Base-by-base conservation (phyloP, 2,797 vertebrate genomes). In the Mormyrus hasselquistii region DNA sequence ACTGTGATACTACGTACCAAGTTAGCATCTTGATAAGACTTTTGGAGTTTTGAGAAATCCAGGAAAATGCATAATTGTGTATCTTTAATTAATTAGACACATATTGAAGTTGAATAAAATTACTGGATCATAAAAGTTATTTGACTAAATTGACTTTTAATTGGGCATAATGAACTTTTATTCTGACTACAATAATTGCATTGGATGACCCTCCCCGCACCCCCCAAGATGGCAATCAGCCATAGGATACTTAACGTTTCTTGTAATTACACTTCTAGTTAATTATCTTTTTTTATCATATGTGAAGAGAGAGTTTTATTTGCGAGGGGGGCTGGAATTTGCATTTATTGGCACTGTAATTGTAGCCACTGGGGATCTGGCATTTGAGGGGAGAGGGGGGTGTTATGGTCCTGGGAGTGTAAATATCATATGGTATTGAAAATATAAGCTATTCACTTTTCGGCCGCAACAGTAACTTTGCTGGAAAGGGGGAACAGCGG, bases 71-170 rank as follows among this genome's bases (percentile, higher is more conserved):
- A 22, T 19, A 85, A 57, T 76, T 89, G 79, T 92, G 92, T 91
- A 91, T 91, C 90, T 89, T 92, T 91, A 94, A 93, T 93, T 91
- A 93, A 93, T 94, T 94, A 93, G 90, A 92, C 93, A 91, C 91
- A 90, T 38, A 73, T 8, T 87, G 59, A 73, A 38, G 44, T 65
- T 87, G 85, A 53, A 94, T 93, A 92, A 94, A 93, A 94, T 93
- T 93, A 91, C 92, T 90, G 92, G 94, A 95, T 94, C 93, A 93
- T 88, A 34, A 34, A 92, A 93, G 92, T 95, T 94, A 94, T 94
- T 94, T 92, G 93, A 91, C 92, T 93, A 94, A 94, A 95, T 94
- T 95, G 94, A 91, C 93, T 95, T 94, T 94, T 95, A 95, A 96
- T 95, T 94, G 94, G 90, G 89, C 92, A 91, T 94, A 94, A 95